Percentiles rank a stretch among this genome's conserved stretches.
Evolutionary conservation across 2,797 vertebrate genomes (phyloP).

Genomic region (Bradypodion pumilum): DNA sequence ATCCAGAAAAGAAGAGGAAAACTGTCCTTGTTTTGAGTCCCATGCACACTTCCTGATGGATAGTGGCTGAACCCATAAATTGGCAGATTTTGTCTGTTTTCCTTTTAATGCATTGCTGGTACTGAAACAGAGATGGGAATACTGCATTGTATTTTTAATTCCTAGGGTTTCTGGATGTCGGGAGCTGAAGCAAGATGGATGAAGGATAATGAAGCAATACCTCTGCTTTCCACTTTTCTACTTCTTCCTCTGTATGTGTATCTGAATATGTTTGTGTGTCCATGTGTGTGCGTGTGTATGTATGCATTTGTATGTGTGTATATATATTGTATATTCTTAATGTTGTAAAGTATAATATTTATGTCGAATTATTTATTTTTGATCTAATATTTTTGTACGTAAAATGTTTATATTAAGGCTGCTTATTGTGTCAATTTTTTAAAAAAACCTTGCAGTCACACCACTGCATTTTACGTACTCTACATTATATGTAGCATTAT

Average conservation of each 20-base stretch:
- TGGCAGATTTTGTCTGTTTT: background rate
- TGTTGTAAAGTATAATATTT: slow-evolving; percentile 86
- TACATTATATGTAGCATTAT: slow-evolving; percentile 81
- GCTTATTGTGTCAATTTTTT: slow-evolving; percentile 69
- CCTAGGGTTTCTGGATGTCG: slow-evolving; percentile 72
- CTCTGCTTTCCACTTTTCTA: slow-evolving; percentile 77
- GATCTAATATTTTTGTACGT: slow-evolving; percentile 86
- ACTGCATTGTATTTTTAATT: slow-evolving; percentile 16
- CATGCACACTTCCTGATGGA: background rate
- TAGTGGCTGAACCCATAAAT: background rate
- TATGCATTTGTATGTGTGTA: slow-evolving; percentile 56
- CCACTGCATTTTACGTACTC: slow-evolving; percentile 82
- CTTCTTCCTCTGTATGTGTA: slow-evolving; percentile 47
- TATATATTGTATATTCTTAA: slow-evolving; percentile 76
- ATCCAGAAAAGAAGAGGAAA: background rate
- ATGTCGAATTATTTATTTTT: slow-evolving; percentile 87
- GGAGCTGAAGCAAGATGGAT: slow-evolving; percentile 71
- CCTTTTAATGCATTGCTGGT: background rate
- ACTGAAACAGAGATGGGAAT: background rate
- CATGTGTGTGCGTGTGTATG: background rate
- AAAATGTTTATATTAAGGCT: slow-evolving; percentile 82
- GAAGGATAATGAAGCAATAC: slow-evolving; percentile 84
- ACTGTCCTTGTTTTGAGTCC: background rate
- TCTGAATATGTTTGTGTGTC: slow-evolving; percentile 34
- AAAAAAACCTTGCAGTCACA: slow-evolving; percentile 76